Evolutionary conservation across 2,888 invertebrate species (phyloP).

Genomic region (Hydropsyche betteni): DNA sequence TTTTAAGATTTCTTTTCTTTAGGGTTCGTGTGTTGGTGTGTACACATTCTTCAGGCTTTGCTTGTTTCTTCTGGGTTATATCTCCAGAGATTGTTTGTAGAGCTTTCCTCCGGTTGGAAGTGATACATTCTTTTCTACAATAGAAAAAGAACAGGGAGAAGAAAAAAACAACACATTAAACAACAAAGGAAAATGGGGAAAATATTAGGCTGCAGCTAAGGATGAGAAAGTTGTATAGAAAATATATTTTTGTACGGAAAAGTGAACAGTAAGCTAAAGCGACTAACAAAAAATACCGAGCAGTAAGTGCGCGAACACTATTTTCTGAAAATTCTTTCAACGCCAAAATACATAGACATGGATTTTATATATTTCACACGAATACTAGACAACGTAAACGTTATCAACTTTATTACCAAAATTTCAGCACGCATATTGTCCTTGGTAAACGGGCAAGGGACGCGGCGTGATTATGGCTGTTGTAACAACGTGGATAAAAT

Average conservation of each 20-base stretch:
- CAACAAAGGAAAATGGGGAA: conserved; percentile 37
- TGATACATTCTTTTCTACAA: conserved; percentile 38
- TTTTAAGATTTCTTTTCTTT: background rate
- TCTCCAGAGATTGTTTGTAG: conserved; percentile 39
- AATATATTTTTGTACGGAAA: conserved; percentile 32
- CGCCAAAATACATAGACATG: background rate
- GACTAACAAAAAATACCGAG: no score
- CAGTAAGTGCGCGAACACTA: no score
- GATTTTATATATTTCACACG: background rate
- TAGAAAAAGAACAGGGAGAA: conserved; percentile 23
- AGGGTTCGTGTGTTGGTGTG: conserved; percentile 11
- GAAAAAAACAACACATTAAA: conserved; percentile 38
- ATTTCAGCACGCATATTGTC: background rate
- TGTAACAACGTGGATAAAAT: conserved; percentile 27
- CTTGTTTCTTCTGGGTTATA: conserved; percentile 30
- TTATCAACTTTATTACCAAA: conserved; percentile 8
- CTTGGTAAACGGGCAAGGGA: background rate
- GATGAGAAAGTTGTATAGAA: background rate
- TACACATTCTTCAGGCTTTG: conserved; percentile 20
- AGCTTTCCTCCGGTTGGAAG: conserved; percentile 34
- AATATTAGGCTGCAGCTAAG: conserved; percentile 29
- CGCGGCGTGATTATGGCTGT: conserved; percentile 21
- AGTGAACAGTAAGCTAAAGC: background rate
- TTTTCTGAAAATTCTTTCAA: background rate
- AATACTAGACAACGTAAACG: background rate